Conservation (phyloP, 2,888 invertebrate species). For the Nephrocerus scutellatus region DNA sequence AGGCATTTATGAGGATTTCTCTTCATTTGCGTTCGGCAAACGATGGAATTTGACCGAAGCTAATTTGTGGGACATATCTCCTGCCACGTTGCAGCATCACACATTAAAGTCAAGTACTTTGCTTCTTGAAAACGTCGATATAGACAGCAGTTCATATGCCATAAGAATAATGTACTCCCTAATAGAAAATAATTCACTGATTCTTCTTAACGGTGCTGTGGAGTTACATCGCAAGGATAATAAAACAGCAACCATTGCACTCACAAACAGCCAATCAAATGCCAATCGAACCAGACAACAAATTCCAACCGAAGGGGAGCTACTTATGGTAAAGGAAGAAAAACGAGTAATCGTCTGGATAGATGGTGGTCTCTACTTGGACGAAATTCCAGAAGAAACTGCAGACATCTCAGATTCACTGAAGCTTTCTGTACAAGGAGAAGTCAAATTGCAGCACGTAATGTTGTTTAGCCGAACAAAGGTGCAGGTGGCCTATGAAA, state of each 20-base stretch:
- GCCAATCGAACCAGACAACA: not conserved
- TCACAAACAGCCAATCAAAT: not conserved
- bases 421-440: no score
- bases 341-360: conserved; percentile 10
- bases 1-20: conserved; percentile 15
- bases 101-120: not conserved
- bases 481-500: conserved; percentile 7
- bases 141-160: conserved; percentile 3
- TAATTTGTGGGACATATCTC: conserved; percentile 6
- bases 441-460: conserved; percentile 1
- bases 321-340: conserved; percentile 7
- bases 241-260: not conserved
- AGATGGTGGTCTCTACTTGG: conserved; percentile 9
- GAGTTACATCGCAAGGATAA: not conserved
- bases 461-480: conserved; percentile 8
- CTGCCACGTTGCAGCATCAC: conserved; percentile 7
- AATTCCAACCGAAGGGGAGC: conserved; percentile 7
- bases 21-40: conserved; percentile 7
- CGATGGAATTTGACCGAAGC: conserved; percentile 5
- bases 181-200: not conserved
- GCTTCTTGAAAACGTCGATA: conserved; percentile 1
- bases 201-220: not conserved
- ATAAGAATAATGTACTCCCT: conserved; percentile 5
- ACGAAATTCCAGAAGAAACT: conserved; percentile 3
- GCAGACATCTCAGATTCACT: no score